A percentile compares a stretch with the other conserved stretches of the same genome.
These are phyloP conservation scores for Hirtodrosophila duncani DNA, from an alignment of 2,888 invertebrate species.

Conservation along the genomic window DNA sequence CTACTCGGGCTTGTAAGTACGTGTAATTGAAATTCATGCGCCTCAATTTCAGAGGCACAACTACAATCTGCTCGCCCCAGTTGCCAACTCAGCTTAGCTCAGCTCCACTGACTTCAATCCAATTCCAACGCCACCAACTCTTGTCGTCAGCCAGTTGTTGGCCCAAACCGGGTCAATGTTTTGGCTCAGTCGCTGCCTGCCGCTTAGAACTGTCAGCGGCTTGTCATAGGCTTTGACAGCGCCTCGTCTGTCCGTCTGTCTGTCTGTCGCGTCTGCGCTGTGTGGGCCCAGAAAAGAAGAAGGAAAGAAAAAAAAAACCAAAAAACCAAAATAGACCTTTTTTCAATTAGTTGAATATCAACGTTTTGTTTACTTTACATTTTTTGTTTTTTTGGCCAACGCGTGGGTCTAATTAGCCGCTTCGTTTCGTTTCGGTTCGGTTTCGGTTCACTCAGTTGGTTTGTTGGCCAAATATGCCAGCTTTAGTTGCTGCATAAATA, in stretches of 20 bases:
- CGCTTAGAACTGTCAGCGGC: constrained; percentile 36
- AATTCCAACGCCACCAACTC: neutral
- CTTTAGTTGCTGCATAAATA: too few species aligned
- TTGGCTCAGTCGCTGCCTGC: constrained; percentile 16
- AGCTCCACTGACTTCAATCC: constrained; percentile 32
- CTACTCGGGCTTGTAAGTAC: too few species aligned
- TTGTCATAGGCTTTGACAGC: constrained; percentile 8
- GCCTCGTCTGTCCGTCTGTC: neutral
- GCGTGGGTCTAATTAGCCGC: constrained; percentile 50
- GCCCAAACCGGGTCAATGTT: constrained; percentile 60
- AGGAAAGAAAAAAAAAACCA: too few species aligned
- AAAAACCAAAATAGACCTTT: too few species aligned
- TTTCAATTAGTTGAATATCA: too few species aligned
- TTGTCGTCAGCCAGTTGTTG: constrained; percentile 25
- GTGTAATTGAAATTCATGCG: too few species aligned
- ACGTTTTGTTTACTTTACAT: constrained; percentile 8
- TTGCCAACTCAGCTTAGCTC: constrained; percentile 42
- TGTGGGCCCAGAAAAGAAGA: too few species aligned
- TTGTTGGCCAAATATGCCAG: constrained; percentile 4
- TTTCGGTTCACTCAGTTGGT: too few species aligned
- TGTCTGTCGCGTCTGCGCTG: neutral
- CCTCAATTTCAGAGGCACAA: too few species aligned
- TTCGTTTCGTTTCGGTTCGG: neutral
- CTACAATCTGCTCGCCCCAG: constrained; percentile 33
- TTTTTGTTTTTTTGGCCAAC: constrained; percentile 11